Conservation (phyloP, 2,113 vertebrate species). For the Polypterus senegalus region DNA sequence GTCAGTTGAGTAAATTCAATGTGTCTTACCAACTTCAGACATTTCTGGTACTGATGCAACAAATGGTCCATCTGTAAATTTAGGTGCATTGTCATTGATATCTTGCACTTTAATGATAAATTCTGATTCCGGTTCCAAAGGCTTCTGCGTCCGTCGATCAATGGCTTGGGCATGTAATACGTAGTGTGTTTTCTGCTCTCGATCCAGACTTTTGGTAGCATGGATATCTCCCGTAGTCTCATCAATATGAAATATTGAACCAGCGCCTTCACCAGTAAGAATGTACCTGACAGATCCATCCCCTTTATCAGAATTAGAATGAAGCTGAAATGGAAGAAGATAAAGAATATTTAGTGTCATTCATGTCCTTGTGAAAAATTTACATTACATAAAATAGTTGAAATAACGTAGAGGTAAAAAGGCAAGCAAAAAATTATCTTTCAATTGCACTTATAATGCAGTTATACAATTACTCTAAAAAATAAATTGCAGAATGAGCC, state of each 20-base stretch:
- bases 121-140: constrained; percentile 88
- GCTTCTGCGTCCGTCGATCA: constrained; percentile 80
- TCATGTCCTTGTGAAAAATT: neutral
- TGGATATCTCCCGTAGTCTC: constrained; percentile 93
- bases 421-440: neutral
- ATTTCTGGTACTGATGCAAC: constrained; percentile 87
- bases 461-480: too few species aligned
- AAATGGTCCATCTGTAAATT: constrained; percentile 85
- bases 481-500: too few species aligned
- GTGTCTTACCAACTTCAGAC: constrained; percentile 86
- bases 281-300: constrained; percentile 93
- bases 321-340: constrained; percentile 61
- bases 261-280: constrained; percentile 88
- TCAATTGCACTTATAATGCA: too few species aligned
- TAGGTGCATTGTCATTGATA: constrained; percentile 94
- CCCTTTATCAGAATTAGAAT: constrained; percentile 96
- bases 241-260: constrained; percentile 89
- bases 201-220: constrained; percentile 86
- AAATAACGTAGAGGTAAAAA: neutral
- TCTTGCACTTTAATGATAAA: constrained; percentile 98
- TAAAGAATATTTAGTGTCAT: constrained; percentile 19
- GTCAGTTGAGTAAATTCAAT: neutral
- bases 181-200: constrained; percentile 87
- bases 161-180: constrained; percentile 92
- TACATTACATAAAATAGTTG: constrained; percentile 13